Evolutionary conservation across 2,888 invertebrate genomes (phyloP).

Genomic region (Leptopterna dolabrata): DNA sequence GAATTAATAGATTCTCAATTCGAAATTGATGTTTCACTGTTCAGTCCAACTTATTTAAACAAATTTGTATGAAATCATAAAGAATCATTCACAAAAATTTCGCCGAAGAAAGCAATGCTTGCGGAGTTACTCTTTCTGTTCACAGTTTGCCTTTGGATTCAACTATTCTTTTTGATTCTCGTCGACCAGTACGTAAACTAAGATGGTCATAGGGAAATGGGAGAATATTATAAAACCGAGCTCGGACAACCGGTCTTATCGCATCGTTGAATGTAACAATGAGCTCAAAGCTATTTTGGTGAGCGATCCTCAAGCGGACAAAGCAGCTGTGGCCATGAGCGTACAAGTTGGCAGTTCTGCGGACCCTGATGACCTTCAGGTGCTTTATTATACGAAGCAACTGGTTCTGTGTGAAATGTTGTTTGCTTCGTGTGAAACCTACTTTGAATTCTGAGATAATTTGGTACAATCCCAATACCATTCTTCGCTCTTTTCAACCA

Average conservation of each 20-base stretch:
- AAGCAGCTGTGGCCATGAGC: constrained; percentile 91
- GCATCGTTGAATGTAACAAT: constrained; percentile 86
- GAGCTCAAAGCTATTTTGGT: constrained; percentile 88
- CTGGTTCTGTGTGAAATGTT: too few species aligned
- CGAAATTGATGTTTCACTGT: too few species aligned
- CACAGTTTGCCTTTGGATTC: constrained; percentile 21
- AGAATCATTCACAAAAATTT: too few species aligned
- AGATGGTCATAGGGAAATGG: constrained; percentile 23
- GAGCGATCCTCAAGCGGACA: constrained; percentile 91
- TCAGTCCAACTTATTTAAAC: too few species aligned
- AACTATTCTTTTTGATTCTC: not conserved
- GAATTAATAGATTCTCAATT: too few species aligned
- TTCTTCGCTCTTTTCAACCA: too few species aligned
- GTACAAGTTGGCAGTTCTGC: constrained; percentile 85
- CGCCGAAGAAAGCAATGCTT: not conserved
- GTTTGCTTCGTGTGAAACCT: too few species aligned
- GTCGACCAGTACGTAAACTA: not conserved
- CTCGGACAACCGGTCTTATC: constrained; percentile 87
- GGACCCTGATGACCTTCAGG: constrained; percentile 11
- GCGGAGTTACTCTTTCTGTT: not conserved
- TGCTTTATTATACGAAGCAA: not conserved
- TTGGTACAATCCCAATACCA: too few species aligned
- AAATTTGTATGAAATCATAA: too few species aligned
- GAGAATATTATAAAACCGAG: constrained; percentile 82
- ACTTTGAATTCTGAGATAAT: too few species aligned